Conservation (phyloP, 1,140 invertebrate genomes). For the Drosophila simulans region DNA sequence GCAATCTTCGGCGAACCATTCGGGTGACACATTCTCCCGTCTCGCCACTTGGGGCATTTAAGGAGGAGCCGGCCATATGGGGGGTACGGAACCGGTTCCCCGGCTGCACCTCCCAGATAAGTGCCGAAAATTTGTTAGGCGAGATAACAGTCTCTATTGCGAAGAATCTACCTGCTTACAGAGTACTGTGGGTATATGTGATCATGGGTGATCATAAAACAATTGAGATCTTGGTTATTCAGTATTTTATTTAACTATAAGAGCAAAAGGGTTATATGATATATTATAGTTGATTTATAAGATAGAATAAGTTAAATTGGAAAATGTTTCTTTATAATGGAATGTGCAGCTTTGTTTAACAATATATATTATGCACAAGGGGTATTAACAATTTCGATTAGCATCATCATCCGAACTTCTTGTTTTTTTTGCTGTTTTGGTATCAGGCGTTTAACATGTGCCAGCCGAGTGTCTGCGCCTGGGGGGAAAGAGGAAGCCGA, state of each 20-base stretch:
- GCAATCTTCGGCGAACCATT: slow-evolving; percentile 49
- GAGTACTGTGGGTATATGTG: not conserved
- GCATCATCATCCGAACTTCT: not conserved
- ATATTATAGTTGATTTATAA: too few species aligned
- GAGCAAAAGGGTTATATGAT: too few species aligned
- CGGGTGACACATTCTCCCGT: slow-evolving; percentile 69
- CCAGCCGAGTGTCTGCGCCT: slow-evolving; percentile 59
- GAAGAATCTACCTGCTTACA: not conserved
- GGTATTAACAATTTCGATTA: slow-evolving; percentile 14
- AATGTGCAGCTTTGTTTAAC: too few species aligned
- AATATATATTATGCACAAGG: not conserved
- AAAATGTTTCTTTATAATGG: too few species aligned
- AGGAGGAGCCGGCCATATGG: not conserved
- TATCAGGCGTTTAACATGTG: slow-evolving; percentile 76
- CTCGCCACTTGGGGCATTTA: slow-evolving; percentile 24
- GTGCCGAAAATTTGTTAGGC: slow-evolving; percentile 38
- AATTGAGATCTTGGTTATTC: too few species aligned
- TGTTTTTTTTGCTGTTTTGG: slow-evolving; percentile 36
- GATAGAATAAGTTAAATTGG: too few species aligned
- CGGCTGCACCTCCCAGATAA: slow-evolving; percentile 37
- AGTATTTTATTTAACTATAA: too few species aligned
- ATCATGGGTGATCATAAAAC: too few species aligned
- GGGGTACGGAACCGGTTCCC: slow-evolving; percentile 54
- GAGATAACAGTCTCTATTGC: slow-evolving; percentile 40
- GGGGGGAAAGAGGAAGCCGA: slow-evolving; percentile 26